Evolutionary conservation across 2,113 vertebrate genomes (phyloP), one percentile per base, ranked within the genome.

Genomic region (Scolopax mira): DNA sequence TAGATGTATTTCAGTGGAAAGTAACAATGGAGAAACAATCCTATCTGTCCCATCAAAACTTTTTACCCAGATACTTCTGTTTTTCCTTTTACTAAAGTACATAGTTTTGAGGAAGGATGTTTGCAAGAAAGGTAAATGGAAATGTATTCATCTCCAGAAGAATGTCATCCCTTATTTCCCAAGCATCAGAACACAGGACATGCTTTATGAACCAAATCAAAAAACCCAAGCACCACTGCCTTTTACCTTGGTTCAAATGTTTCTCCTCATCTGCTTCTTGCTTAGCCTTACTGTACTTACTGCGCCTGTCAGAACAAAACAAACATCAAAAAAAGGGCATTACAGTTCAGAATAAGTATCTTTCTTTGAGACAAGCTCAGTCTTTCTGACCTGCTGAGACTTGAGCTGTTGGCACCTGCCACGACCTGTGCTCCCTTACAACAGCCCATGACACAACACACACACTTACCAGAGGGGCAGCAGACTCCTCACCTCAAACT

Each of bases 251-350:
- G 96, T 99, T 99, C 96, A 99, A 96, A 97, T 99, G 99, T 52
- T 99, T 99, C 96, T 99, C 99, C 95, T 99, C 99, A 64, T 99
- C 99, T 10, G 99, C 99, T 97, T 99, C 99, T 96, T 99, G 99
- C 97, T 99, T 99, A 27, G 99, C 99, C 81, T 99, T 99, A 96
- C 99, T 99, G 98, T 99, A 99, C 79, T 99, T 99, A 97, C 99
- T 99, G 96, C 99, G 98, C 96, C 98, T 99, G 98, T 79, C 96
- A 82, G 87, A 91, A 96, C 77, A 96, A 93, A 97, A 58, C 12
- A n/a, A 58, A n/a, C 48, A 48, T 11, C 48, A 58, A 58, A 48
- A 80, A 96, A 64, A 96, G 54, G 92, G 55, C 41, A 14, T 31
- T 71, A 51, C n/a, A 69, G 72, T 35, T 90, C 64, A 88, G 42